Evolutionary conservation across 2,113 vertebrate genomes (phyloP), one percentile per base, ranked within the genome.

Genomic region (Pelobates fuscus): DNA sequence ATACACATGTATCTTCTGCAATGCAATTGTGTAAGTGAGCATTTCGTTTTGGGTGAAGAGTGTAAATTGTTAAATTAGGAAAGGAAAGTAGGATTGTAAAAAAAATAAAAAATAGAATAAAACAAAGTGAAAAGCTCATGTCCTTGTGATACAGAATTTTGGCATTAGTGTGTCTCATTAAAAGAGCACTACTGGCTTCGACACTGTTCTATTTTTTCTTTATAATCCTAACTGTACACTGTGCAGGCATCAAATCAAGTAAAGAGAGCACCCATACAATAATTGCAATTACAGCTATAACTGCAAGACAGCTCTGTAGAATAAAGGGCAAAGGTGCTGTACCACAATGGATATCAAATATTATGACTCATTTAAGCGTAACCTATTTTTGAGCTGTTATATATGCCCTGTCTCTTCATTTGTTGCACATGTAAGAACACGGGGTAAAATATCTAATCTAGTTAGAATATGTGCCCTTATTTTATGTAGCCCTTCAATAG

Each of bases 301-400:
- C 29, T 59, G 24, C 57, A 46, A 60, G 69, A 71, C 57, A 61
- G 24, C 69, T 29, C 11, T 44, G 32, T 46, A 61, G 57, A 27
- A 61, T 17, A 71, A 49, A 46, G 26, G 55, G 12, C 54, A 70
- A 20, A 37, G 55, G 24, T 60, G 23, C 17, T 14, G 11, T 15
- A 26, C n/a, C 17, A 29, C 12, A 46, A 24, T 43, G n/a, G 26
- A 61, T 43, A 20, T 43, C 58, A 25, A 10, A 27, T 46, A 61
- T 70, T 21, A 70, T 70, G 57, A 46, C 25, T 71, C 37, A 71
- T 61, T 29, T 49, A 14, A 71, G 10, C 25, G n/a, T 61, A 46
- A 58, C 57, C 69, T 61, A 23, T 69, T 41, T 57, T 8, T 58
- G 30, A 29, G 20, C 37, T 27, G 8, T 57, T 57, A 57, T 23